Percentiles rank a stretch among this genome's conserved stretches.
Conservation (phyloP, 1,140 invertebrate genomes). For the Hyphantria cunea region DNA sequence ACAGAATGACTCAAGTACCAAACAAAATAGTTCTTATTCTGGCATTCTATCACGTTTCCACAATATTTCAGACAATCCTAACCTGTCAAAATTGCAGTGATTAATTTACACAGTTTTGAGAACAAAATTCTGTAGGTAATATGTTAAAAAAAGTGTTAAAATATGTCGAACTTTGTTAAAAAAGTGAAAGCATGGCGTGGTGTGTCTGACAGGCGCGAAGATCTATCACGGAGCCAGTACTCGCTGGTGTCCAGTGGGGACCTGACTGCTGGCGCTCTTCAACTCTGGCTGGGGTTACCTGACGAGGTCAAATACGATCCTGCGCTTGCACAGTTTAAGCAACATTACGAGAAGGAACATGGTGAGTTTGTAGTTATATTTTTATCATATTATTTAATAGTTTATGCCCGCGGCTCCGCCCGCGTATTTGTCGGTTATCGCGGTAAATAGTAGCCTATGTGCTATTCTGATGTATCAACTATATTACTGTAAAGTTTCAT, state of each 20-base stretch:
- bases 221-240: slow-evolving; percentile 63
- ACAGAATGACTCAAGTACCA: too few species aligned
- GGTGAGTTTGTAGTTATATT: slow-evolving; percentile 54
- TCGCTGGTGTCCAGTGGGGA: slow-evolving; percentile 79
- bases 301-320: slow-evolving; percentile 85
- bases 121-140: neutral
- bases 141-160: neutral
- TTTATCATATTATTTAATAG: too few species aligned
- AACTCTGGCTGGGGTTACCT: slow-evolving; percentile 84
- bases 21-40: too few species aligned
- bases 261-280: slow-evolving; percentile 83
- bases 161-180: slow-evolving; percentile 53
- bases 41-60: too few species aligned
- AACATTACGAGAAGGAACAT: slow-evolving; percentile 83
- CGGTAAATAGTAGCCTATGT: too few species aligned
- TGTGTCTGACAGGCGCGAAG: slow-evolving; percentile 42
- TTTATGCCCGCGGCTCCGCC: too few species aligned
- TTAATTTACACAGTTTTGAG: too few species aligned
- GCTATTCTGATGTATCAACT: too few species aligned
- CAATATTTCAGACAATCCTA: too few species aligned
- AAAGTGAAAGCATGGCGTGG: slow-evolving; percentile 58
- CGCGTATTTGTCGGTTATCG: too few species aligned
- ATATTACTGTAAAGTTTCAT: too few species aligned
- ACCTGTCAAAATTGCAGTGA: too few species aligned
- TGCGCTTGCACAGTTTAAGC: slow-evolving; percentile 83